Base-by-base conservation (phyloP, 2,888 invertebrate species). In the Chesias legatella region DNA sequence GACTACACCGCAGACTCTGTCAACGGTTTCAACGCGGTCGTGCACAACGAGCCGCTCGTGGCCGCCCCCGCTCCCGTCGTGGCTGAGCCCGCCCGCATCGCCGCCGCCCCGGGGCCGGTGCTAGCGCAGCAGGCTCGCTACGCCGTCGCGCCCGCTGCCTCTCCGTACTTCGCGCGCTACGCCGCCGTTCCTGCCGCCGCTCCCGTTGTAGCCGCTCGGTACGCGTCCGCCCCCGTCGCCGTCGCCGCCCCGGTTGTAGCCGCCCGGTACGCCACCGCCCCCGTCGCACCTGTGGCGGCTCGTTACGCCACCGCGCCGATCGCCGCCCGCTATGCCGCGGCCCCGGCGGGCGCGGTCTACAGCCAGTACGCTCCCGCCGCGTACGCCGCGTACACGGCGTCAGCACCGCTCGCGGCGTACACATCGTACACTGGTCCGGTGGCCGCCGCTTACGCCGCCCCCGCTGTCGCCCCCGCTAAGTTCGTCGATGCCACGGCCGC, bases 401-500 rank as follows among this genome's bases (percentile, higher is more conserved):
- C 58, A 1, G 41, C 53, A 2, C 48, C 59, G 5, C 5, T 17
- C 7, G 54, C 56, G 1, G 59, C 60, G 0, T 60, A 64, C 43
- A 38, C 51, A 10, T 54, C 60, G 4, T 52, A 54, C 7, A 42
- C 49, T 0, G 53, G 54, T 5, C 35, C 38, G 2, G 26, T 30
- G 1, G 56, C 43, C 1, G 49, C 67, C 13, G 56, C 67, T 7
- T 55, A 59, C 20, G 51, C 60, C 10, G 50, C 58, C 1, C 51
- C 57, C n/a, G n/a, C n/a, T n/a, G 67, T 94, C 89, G 63, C 94
- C 85, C 60, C 94, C 85, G 84, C 93, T 84, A 71, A 93, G 61
- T 20, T 92, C 77, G 73, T 93, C 82, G 60, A 92, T 21, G 81
- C 74, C 42, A 31, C 30, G 21, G 68, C 71, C 23, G 75, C 79